Evolutionary conservation across 1,140 invertebrate genomes (phyloP), one percentile per base, ranked within the genome.

Genomic region (Drosophila arizonae): DNA sequence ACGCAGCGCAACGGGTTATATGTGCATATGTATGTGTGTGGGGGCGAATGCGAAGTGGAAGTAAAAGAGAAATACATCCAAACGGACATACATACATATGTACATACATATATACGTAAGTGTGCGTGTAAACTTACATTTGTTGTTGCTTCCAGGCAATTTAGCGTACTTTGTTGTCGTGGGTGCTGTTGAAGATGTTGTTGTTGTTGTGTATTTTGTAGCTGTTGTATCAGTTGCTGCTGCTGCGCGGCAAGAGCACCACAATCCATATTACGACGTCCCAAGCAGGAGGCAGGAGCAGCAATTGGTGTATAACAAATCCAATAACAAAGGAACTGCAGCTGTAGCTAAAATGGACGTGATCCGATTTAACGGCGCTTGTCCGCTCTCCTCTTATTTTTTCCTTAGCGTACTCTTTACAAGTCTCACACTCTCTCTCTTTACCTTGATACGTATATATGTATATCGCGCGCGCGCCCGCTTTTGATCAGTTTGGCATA

Each of bases 131-230:
- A 82, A 86, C 82, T 86, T 86, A 86, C 82, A 87, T 87, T 86
- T 87, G 79, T 86, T 87, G 82, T 79, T 87, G 87, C 76, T 79
- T 82, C 82, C 78, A 86, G 82, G 76, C 80, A 81, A 72, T 75
- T 81, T 56, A 81, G 64, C 54, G 79, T 71, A 66, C 70, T 80
- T 58, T 82, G 79, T 68, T 77, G 80, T 36, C 46, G 65, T 50
- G 39, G 56, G 39, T 61, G 70, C 43, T 71, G 74, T 6, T 75
- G 81, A 24, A 72, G 64, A 30, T 82, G 79, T 24, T 76, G 81
- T 41, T 76, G 81, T 36, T 71, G 64, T 41, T 77, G 78, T 52
- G 36, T 39, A 11, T 82, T 76, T 28, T 61, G 65, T 68, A 67
- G 79, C 46, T 75, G 64, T 50, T 71, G 70, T 69, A 68, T 51